Conservation (phyloP, 2,797 vertebrate species). For the Paramormyrops hopkinsi region DNA sequence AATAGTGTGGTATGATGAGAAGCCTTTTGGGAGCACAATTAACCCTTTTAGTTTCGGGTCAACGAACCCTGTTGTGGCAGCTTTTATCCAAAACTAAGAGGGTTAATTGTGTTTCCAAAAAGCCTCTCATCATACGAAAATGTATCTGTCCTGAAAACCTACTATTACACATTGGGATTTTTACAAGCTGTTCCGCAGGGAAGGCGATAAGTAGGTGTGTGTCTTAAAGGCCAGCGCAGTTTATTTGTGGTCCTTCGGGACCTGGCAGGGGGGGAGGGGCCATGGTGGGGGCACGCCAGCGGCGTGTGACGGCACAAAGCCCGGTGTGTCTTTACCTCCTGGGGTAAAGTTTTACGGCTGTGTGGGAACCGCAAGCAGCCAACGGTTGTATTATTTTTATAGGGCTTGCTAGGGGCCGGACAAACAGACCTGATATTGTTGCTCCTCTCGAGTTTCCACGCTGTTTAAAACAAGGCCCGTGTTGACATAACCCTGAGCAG, state of each 20-base stretch:
- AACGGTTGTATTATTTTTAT: constrained; percentile 37
- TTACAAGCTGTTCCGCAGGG: background rate
- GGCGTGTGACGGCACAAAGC: constrained; percentile 21
- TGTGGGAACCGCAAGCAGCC: constrained; percentile 37
- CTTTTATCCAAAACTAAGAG: background rate
- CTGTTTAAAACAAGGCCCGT: constrained; percentile 38
- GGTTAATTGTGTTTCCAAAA: background rate
- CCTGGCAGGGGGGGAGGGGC: constrained; percentile 1
- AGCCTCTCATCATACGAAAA: background rate
- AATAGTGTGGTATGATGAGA: background rate
- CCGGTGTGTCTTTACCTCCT: constrained; percentile 27
- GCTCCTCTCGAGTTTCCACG: constrained; percentile 40
- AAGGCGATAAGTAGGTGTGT: background rate
- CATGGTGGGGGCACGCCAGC: constrained; percentile 19
- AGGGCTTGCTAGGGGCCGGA: constrained; percentile 28
- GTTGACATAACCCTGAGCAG: constrained; percentile 53
- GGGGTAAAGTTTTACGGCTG: constrained; percentile 30
- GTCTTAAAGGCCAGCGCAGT: background rate
- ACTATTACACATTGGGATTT: background rate
- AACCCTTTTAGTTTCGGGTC: background rate
- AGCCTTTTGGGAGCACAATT: background rate
- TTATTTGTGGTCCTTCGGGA: constrained; percentile 1
- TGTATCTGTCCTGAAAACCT: background rate
- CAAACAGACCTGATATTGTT: constrained; percentile 45
- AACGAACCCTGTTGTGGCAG: background rate